Conservation (phyloP, 2,888 invertebrate species). For the Emmelina monodactyla region DNA sequence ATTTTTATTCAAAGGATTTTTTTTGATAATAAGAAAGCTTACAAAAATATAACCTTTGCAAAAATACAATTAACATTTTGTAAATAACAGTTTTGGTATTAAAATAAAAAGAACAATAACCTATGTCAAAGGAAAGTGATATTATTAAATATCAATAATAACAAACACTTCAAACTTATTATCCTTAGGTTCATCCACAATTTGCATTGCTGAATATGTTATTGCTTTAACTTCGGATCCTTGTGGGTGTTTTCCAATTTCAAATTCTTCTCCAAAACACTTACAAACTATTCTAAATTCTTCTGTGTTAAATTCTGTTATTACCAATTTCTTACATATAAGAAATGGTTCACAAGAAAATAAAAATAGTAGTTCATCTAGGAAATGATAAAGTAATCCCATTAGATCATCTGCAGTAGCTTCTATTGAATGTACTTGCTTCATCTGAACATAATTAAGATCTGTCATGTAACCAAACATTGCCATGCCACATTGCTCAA, state of each 20-base stretch:
- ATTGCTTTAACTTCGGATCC: constrained; percentile 99
- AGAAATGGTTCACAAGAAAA: constrained; percentile 93
- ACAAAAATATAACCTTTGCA: too few relatives aligned
- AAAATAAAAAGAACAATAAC: background rate
- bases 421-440: constrained; percentile 80
- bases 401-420: constrained; percentile 90
- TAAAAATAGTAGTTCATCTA: constrained; percentile 92
- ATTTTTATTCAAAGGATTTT: too few relatives aligned
- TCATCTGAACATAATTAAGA: constrained; percentile 81
- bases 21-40: too few relatives aligned
- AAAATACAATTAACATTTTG: too few relatives aligned
- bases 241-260: constrained; percentile 92
- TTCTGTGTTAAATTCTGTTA: constrained; percentile 85
- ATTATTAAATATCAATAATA: constrained; percentile 90
- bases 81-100: too few relatives aligned
- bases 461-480: constrained; percentile 99
- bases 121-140: constrained; percentile 10
- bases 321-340: constrained; percentile 86
- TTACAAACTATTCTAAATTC: constrained; percentile 82
- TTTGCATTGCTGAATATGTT: constrained; percentile 99
- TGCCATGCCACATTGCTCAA: constrained; percentile 93
- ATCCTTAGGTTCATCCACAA: constrained; percentile 74
- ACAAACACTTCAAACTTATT: constrained; percentile 90
- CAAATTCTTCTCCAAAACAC: constrained; percentile 94
- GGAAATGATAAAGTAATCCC: constrained; percentile 87